A percentile compares a stretch with the other conserved stretches of the same genome.
Conservation (phyloP, 2,888 invertebrate species). For the Halocaridina rubra region DNA sequence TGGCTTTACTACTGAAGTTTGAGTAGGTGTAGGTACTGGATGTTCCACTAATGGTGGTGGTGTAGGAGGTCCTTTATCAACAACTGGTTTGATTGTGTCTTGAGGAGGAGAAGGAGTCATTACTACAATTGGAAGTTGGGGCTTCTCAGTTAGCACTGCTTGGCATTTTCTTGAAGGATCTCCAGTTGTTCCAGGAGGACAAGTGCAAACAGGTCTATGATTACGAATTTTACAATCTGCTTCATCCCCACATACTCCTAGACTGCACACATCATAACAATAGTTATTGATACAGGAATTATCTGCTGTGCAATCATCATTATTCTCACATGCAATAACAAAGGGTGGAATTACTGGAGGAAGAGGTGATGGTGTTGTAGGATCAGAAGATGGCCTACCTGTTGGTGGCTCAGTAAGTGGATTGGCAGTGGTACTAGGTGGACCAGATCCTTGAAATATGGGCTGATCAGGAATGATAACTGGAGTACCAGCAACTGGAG, state of each 20-base stretch:
- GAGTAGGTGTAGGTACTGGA: conserved; percentile 25
- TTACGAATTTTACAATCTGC: conserved; percentile 85
- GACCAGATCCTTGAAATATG: conserved; percentile 67
- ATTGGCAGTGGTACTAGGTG: conserved; percentile 68
- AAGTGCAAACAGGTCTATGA: conserved; percentile 86
- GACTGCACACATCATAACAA: conserved; percentile 86
- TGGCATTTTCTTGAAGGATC: conserved; percentile 64
- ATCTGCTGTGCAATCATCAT: conserved; percentile 85
- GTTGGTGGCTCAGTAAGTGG: conserved; percentile 69
- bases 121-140: neutral
- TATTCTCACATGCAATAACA: conserved; percentile 81
- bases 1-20: conserved; percentile 71
- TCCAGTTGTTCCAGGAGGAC: conserved; percentile 80
- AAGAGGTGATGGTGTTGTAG: neutral
- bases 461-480: neutral
- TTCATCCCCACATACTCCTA: conserved; percentile 80
- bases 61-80: conserved; percentile 10
- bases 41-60: conserved; percentile 9
- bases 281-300: conserved; percentile 87
- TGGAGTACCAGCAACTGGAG: conserved; percentile 14
- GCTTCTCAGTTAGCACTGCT: conserved; percentile 12
- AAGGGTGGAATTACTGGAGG: conserved; percentile 66
- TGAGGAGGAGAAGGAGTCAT: conserved; percentile 2
- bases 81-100: conserved; percentile 1
- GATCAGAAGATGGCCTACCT: neutral